phyloP scores from a whole-genome alignment of 2,797 vertebrate species.

The Sciurus vulgaris region DNA sequence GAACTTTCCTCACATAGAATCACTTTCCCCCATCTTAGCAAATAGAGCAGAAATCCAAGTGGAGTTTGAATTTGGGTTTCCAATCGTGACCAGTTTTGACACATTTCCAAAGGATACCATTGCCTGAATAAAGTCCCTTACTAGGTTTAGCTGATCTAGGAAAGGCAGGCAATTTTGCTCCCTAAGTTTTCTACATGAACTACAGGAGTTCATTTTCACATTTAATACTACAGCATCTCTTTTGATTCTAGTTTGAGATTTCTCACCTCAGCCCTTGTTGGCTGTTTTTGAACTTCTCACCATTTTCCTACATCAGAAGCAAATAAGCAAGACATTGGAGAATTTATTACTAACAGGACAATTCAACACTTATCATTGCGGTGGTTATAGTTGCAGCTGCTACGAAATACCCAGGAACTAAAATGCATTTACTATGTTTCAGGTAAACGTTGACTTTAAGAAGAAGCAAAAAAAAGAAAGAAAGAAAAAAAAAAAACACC shows the following conservation, averaged over 20 bases:
- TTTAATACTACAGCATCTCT: background rate
- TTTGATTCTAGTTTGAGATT: background rate
- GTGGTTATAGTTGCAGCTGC: background rate
- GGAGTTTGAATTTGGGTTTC: background rate
- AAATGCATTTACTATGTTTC: background rate
- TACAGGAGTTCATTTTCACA: background rate
- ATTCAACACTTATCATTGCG: background rate
- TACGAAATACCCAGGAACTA: background rate
- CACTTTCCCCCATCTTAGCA: background rate
- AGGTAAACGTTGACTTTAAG: conserved; percentile 13
- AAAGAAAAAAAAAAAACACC: background rate
- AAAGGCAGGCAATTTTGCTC: background rate
- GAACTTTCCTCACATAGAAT: background rate
- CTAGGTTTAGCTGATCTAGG: background rate
- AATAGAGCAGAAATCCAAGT: background rate
- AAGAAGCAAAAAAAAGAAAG: background rate
- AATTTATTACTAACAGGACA: background rate
- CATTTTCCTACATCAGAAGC: background rate
- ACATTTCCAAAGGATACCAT: background rate
- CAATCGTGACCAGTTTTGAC: background rate
- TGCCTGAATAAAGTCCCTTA: background rate
- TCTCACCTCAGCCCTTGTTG: background rate
- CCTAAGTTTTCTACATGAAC: background rate
- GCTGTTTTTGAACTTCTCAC: conserved; percentile 1
- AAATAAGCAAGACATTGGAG: background rate